phyloP scores from a whole-genome alignment of 2,888 invertebrate species.

The Germaria angustata region DNA sequence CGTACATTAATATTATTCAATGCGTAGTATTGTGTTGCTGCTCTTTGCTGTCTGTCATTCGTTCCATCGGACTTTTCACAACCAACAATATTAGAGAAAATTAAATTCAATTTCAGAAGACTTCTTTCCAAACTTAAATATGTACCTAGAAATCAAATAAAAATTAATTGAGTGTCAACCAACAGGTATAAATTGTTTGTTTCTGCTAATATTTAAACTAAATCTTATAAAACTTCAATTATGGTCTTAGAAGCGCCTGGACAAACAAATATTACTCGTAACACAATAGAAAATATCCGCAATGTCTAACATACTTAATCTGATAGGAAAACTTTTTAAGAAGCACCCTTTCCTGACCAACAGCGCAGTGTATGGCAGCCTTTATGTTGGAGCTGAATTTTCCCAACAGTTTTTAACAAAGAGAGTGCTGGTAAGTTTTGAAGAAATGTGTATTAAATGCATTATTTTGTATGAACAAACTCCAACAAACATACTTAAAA shows the following conservation, averaged over 20 bases:
- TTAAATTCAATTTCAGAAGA: slow-evolving; percentile 33
- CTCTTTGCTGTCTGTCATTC: not conserved
- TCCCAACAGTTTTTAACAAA: slow-evolving; percentile 88
- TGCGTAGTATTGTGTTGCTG: not conserved
- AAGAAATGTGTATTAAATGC: not conserved
- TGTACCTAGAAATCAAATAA: slow-evolving; percentile 28
- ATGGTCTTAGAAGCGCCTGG: too few species aligned
- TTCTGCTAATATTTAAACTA: not conserved
- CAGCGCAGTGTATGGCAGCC: slow-evolving; percentile 85
- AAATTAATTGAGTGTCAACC: slow-evolving; percentile 20
- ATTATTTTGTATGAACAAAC: not conserved
- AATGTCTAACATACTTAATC: slow-evolving; percentile 72
- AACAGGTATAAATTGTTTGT: not conserved
- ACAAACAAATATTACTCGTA: not conserved
- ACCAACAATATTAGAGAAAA: slow-evolving; percentile 9
- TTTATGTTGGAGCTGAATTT: slow-evolving; percentile 89
- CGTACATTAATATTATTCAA: not conserved
- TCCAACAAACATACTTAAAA: not conserved
- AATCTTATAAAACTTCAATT: not conserved
- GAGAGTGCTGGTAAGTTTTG: slow-evolving; percentile 82
- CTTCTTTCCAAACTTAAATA: not conserved
- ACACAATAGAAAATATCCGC: not conserved
- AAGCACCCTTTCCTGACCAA: slow-evolving; percentile 82
- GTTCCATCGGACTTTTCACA: not conserved
- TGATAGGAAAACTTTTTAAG: slow-evolving; percentile 77